phyloP scores from a whole-genome alignment of 2,888 invertebrate genomes.

The Sinodicranocentrus sp. region DNA sequence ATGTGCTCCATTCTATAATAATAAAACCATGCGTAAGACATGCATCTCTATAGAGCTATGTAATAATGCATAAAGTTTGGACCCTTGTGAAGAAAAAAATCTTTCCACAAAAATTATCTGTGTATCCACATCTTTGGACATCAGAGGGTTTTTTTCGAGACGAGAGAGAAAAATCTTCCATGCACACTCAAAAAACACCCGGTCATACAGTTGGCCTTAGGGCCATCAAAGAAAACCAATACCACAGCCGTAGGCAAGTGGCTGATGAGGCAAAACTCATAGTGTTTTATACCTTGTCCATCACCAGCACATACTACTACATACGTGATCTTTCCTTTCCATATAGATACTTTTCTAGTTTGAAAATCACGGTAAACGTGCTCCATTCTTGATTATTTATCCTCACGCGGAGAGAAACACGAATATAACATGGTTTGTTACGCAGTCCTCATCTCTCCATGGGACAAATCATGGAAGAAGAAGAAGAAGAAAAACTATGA shows the following conservation, averaged over 20 bases:
- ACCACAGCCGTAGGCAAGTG: constrained; percentile 35
- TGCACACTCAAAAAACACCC: constrained; percentile 51
- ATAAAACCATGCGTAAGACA: constrained; percentile 5
- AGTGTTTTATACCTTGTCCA: no score
- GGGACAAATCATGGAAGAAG: not conserved
- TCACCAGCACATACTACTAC: no score
- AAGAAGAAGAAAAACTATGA: not conserved
- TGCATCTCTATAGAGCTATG: constrained; percentile 4
- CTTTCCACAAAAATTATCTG: constrained; percentile 9
- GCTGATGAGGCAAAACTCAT: constrained; percentile 45
- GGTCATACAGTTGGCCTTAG: constrained; percentile 56
- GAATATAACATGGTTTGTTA: no score
- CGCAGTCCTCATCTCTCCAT: not conserved
- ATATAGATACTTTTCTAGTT: no score
- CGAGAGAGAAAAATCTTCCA: constrained; percentile 4
- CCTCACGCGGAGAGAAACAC: no score
- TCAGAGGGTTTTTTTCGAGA: not conserved
- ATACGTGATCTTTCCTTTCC: no score
- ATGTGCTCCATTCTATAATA: not conserved
- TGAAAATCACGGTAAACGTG: not conserved
- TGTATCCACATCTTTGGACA: not conserved
- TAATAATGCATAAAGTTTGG: constrained; percentile 23
- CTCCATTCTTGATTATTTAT: no score
- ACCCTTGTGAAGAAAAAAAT: not conserved
- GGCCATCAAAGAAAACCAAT: constrained; percentile 57